Evolutionary conservation across 1,140 invertebrate species (phyloP), one percentile per base, ranked within the genome.

Genomic region (Zaprionus inermis): DNA sequence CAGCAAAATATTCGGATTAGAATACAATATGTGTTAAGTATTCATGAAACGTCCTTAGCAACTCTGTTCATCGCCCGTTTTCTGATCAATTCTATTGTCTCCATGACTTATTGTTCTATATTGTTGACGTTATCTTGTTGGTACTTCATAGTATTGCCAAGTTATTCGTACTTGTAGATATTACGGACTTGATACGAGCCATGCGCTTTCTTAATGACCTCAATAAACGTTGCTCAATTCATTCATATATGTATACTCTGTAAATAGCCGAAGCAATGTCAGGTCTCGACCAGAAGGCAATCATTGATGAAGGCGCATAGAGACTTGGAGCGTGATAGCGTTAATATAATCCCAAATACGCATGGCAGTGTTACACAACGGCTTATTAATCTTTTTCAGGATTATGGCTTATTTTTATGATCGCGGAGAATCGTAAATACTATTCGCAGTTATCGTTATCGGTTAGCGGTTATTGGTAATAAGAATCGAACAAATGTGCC

Each of bases 221-320:
- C 51, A 75, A 81, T 85, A 72, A 76, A 82, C 51, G 60, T 82
- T 81, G 67, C 76, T 70, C 76, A 86, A 85, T 76, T 63, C 44
- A 64, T 61, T 76, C 70, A 77, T 60, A 70, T 65, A 61, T 46
- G 20, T 49, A 11, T 38, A 22, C 24, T 54, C 51, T 30, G 14
- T 49, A 49, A 20, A 7, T 22, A 78, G 57, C 14, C 69, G 59
- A 51, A 49, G 32, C 65, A 70, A 76, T 75, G 49, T 57, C 30
- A 32, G 52, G 65, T 56, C 52, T 24, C 61, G 49, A 18, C n/a
- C 52, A 66, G 75, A 60, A 76, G 65, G 71, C 71, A 83, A 71
- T 83, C 72, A 59, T 75, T 71, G 46, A 14, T n/a, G 46, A 51
- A 32, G 28, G 38, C n/a, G 11, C 24, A 11, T 18, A 30, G 22